These are phyloP conservation scores for Colistium nudipinnis DNA, from an alignment of 2,113 vertebrate species.

Conservation along the genomic window DNA sequence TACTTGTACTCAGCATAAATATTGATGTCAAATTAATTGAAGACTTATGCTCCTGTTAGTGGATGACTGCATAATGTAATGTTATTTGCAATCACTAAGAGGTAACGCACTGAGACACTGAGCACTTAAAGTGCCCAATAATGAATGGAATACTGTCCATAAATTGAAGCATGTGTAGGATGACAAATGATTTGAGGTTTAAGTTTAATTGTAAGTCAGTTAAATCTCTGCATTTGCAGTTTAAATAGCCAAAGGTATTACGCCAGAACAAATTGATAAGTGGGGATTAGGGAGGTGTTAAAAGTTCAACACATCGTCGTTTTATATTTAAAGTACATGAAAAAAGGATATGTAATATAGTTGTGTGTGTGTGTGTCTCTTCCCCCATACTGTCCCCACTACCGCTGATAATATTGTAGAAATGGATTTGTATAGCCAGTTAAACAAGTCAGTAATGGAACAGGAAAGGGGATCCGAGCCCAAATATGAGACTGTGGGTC, in stretches of 20 bases:
- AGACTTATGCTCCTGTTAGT: not conserved
- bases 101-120: not conserved
- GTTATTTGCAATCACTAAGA: not conserved
- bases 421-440: slow-evolving; percentile 7
- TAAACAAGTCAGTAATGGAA: slow-evolving; percentile 5
- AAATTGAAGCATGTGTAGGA: not conserved
- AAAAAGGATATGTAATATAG: not conserved
- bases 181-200: not conserved
- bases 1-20: not conserved
- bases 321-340: slow-evolving; percentile 20
- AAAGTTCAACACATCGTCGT: slow-evolving; percentile 4
- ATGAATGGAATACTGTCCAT: not conserved
- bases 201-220: not conserved
- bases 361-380: slow-evolving; percentile 8
- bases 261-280: not conserved
- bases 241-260: too few species aligned
- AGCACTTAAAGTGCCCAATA: not conserved
- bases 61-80: not conserved
- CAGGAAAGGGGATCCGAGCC: not conserved
- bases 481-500: not conserved
- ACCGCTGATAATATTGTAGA: not conserved
- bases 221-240: not conserved
- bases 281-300: not conserved
- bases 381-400: not conserved
- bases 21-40: not conserved